These are phyloP conservation scores for Chorisops tibialis DNA, from an alignment of 2,888 invertebrate species.

Conservation along the genomic window DNA sequence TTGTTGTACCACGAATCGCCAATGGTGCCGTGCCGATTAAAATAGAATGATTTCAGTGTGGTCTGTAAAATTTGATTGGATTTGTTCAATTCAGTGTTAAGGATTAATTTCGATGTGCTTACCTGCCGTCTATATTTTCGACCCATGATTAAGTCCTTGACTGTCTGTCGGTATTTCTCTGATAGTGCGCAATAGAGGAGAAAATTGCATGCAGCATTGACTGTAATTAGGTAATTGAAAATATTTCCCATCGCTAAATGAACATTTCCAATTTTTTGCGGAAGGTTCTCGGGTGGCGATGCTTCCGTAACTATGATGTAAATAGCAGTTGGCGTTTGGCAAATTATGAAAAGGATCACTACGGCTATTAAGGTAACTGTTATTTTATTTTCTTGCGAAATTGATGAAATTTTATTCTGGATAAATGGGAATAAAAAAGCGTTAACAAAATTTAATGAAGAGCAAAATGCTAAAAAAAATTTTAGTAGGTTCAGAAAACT, in stretches of 20 bases:
- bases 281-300: slow-evolving; percentile 32
- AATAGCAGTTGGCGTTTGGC: slow-evolving; percentile 69
- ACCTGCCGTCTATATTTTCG: slow-evolving; percentile 37
- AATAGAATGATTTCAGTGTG: slow-evolving; percentile 16
- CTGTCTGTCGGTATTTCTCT: slow-evolving; percentile 67
- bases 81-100: too few relatives aligned
- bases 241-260: slow-evolving; percentile 63
- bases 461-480: too few relatives aligned
- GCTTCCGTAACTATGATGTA: slow-evolving; percentile 49
- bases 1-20: slow-evolving; percentile 9
- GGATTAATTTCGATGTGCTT: background rate
- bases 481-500: background rate
- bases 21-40: slow-evolving; percentile 7
- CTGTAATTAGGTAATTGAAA: slow-evolving; percentile 65
- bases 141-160: slow-evolving; percentile 48
- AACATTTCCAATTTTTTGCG: slow-evolving; percentile 32
- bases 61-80: background rate
- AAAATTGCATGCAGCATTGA: slow-evolving; percentile 75
- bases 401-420: slow-evolving; percentile 51
- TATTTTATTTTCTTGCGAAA: slow-evolving; percentile 66
- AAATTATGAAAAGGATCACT: slow-evolving; percentile 70
- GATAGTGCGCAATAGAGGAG: slow-evolving; percentile 74
- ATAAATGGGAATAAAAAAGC: too few relatives aligned
- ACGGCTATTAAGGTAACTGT: slow-evolving; percentile 74
- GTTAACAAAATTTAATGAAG: background rate